Evolutionary conservation across 2,797 vertebrate genomes (phyloP).

Genomic region (Pangasius larnaudii): DNA sequence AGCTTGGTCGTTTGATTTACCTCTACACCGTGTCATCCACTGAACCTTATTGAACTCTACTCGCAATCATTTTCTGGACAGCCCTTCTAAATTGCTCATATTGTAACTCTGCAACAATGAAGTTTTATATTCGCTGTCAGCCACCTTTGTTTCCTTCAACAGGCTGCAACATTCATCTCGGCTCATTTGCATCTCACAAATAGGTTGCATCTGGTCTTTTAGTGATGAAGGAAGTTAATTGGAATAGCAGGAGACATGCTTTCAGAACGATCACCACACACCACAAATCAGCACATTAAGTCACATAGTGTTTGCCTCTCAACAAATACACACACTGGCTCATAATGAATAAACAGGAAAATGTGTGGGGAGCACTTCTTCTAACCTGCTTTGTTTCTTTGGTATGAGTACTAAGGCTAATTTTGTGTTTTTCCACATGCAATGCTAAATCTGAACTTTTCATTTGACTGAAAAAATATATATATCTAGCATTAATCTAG

Average conservation of each 20-base stretch:
- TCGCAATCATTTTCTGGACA: conserved; percentile 43
- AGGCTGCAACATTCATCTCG: conserved; percentile 27
- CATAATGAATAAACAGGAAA: conserved; percentile 25
- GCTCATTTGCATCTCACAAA: conserved; percentile 55
- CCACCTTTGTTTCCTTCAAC: conserved; percentile 44
- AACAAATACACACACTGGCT: conserved; percentile 15
- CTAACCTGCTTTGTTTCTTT: conserved; percentile 16
- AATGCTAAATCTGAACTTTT: conserved; percentile 12
- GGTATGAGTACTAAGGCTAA: conserved; percentile 40
- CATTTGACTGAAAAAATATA: neutral
- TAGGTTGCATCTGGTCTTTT: conserved; percentile 50
- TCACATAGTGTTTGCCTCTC: conserved; percentile 25
- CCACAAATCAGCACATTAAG: conserved; percentile 65
- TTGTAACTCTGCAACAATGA: conserved; percentile 30
- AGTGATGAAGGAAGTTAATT: conserved; percentile 54
- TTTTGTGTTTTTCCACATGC: conserved; percentile 39
- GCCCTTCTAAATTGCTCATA: conserved; percentile 23
- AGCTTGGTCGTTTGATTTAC: conserved; percentile 48
- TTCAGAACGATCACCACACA: conserved; percentile 33
- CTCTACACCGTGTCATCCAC: conserved; percentile 21
- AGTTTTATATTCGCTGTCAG: conserved; percentile 42
- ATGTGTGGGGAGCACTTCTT: neutral
- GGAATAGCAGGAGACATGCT: conserved; percentile 46
- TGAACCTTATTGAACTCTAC: conserved; percentile 42
- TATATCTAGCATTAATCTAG: neutral